Evolutionary conservation across 2,113 vertebrate species (phyloP), one percentile per base, ranked within the genome.

Genomic region (Synchiropus splendidus): DNA sequence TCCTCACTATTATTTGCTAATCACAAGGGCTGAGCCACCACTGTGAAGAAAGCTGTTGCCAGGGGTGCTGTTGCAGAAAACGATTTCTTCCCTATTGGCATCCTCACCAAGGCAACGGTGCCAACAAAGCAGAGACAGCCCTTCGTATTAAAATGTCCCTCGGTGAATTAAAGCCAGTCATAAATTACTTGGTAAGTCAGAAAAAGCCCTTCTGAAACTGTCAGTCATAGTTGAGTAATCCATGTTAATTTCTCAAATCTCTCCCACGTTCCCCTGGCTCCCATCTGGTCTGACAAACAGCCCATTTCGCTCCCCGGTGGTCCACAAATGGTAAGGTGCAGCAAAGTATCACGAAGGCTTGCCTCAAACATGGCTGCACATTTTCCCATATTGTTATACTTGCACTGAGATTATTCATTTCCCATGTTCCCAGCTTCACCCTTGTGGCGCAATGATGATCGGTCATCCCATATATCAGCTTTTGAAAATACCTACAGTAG

Each of bases 171-270:
- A 75, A 36, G 60, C 57, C 34, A 59, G 62, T 81, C 74, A 72
- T 70, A 74, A 73, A 79, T 83, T 71, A 58, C 70, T 64, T 37
- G 45, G 60, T 78, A 74, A 80, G 64, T 74, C 70, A 66, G 67
- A 64, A 48, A 76, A 81, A 70, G 64, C 75, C 64, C 61, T 70
- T 71, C 74, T 74, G 72, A 76, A 80, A 60, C 61, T 80, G 81
- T 78, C 79, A 79, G 69, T 82, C 76, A 79, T 70, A 64, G 67
- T 70, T 44, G 48, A 69, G 61, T 79, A 79, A 79, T 80, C 79
- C 77, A 72, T 78, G 70, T 78, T 80, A 63, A 83, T 79, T 79
- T 80, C 54, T 64, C 42, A 53, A 54, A 51, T 70, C 67, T 72
- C 62, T 68, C 72, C 79, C 77, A 74, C 70, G 46, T 47, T 74